Conservation (phyloP, 2,888 invertebrate species). For the Hesperia comma region DNA sequence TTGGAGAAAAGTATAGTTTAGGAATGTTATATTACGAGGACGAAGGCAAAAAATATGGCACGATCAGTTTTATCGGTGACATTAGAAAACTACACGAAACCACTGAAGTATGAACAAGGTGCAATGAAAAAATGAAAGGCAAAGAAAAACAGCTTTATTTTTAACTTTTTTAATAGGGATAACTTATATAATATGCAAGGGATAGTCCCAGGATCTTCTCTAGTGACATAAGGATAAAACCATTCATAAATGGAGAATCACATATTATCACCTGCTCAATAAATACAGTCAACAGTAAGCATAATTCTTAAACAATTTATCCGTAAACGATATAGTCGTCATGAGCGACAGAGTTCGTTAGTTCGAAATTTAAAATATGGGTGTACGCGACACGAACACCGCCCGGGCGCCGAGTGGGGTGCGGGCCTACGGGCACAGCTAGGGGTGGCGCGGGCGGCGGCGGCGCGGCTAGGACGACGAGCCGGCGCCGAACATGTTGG, state of each 20-base stretch:
- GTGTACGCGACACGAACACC: conserved; percentile 49
- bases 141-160: conserved; percentile 53
- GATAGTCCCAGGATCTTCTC: conserved; percentile 79
- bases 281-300: conserved; percentile 84
- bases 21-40: not conserved
- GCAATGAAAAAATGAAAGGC: conserved; percentile 49
- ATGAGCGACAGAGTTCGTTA: conserved; percentile 68
- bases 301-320: conserved; percentile 82
- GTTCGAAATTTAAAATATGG: conserved; percentile 55
- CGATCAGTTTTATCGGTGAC: not conserved
- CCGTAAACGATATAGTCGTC: conserved; percentile 79
- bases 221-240: conserved; percentile 80
- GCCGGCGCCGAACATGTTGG: conserved; percentile 79
- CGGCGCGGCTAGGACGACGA: conserved; percentile 80
- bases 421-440: conserved; percentile 33
- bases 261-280: conserved; percentile 82
- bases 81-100: not conserved
- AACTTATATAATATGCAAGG: conserved; percentile 84
- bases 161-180: conserved; percentile 84
- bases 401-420: conserved; percentile 42
- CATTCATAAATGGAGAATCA: conserved; percentile 79
- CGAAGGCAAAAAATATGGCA: conserved; percentile 9
- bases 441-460: conserved; percentile 71
- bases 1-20: conserved; percentile 3
- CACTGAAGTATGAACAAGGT: not conserved